Base-by-base conservation (phyloP, 2,888 invertebrate genomes). In the Koerneria pararmatus region DNA sequence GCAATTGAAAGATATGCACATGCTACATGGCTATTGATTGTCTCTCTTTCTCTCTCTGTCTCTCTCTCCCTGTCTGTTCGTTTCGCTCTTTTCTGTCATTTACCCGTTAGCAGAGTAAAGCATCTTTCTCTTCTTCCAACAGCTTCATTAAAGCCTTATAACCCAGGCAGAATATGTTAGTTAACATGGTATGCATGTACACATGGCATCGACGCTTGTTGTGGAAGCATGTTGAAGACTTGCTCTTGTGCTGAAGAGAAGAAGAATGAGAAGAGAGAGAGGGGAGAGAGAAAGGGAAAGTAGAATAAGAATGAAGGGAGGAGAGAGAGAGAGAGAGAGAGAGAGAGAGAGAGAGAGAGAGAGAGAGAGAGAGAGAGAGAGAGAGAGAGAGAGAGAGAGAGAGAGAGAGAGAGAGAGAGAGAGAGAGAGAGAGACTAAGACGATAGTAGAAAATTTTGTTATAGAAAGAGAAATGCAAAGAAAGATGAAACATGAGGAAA, bases 1-100 rank as follows among this genome's bases (percentile, higher is more conserved):
- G n/a, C n/a, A n/a, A n/a, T n/a, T n/a, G n/a, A n/a, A n/a, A n/a
- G n/a, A n/a, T n/a, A n/a, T n/a, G n/a, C n/a, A n/a, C n/a, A n/a
- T n/a, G n/a, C n/a, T n/a, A n/a, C n/a, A n/a, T n/a, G 41, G 41
- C 8, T 19, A 41, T 19, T 11, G 11, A 41, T n/a, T n/a, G n/a
- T n/a, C n/a, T n/a, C n/a, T n/a, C n/a, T 66, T 35, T 31, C 46
- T 35, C 66, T 46, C 19, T 27, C 27, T 15, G 31, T 41, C 41
- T 41, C 19, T 41, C 41, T 41, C 41, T 41, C 41, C 41, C 11
- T 19, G 11, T 41, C 41, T 19, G 41, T 19, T 19, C 11, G 11
- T 19, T 41, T 8, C 8, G 19, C 41, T 11, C 41, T 41, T 41
- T 41, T 41, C 11, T 11, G 41, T 11, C 19, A 8, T 8, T 19